Conservation (phyloP, 2,888 invertebrate species). For the Microlaimidae sp. region DNA sequence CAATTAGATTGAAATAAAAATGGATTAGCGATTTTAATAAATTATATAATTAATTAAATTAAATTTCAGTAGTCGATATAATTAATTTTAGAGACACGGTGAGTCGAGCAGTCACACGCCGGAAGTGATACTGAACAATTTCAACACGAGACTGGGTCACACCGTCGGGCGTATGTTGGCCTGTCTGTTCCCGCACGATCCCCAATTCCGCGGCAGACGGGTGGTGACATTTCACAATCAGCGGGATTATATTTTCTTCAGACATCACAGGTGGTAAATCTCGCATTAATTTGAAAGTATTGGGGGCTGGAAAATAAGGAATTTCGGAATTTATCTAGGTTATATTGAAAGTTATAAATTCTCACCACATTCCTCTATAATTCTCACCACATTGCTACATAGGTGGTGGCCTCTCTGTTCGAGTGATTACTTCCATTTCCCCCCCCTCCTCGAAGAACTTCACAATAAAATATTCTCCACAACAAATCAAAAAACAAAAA, state of each 20-base stretch:
- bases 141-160: constrained; percentile 77
- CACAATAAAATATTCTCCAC: too few relatives aligned
- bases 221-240: constrained; percentile 97
- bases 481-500: too few relatives aligned
- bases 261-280: constrained; percentile 84
- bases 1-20: too few relatives aligned
- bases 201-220: constrained; percentile 77
- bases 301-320: neutral
- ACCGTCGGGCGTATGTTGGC: constrained; percentile 70
- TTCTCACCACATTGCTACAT: neutral
- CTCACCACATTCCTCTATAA: neutral
- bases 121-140: constrained; percentile 87
- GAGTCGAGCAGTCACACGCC: constrained; percentile 73
- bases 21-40: too few relatives aligned
- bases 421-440: too few relatives aligned
- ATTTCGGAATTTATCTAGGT: neutral
- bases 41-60: too few relatives aligned
- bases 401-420: too few relatives aligned
- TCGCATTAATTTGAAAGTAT: constrained; percentile 11
- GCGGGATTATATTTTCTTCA: constrained; percentile 91
- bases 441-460: too few relatives aligned
- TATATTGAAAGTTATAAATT: neutral
- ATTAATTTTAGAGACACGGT: constrained; percentile 36
- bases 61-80: too few relatives aligned
- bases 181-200: constrained; percentile 81